Evolutionary conservation across 2,888 invertebrate species (phyloP).

Genomic region (Parascotia fuliginaria): DNA sequence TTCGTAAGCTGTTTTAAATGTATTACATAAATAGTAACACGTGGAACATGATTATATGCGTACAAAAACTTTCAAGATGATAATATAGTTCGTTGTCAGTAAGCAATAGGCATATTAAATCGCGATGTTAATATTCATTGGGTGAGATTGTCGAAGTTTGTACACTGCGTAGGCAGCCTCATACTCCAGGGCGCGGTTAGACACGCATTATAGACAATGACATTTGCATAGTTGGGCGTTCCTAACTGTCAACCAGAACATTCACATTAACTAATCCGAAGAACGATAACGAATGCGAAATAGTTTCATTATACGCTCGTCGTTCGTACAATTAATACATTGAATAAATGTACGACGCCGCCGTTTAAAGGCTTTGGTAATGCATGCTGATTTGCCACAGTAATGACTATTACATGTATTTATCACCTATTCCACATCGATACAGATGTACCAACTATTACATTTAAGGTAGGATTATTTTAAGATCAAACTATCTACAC

Average conservation of each 20-base stretch:
- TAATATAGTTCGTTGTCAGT: constrained; percentile 29
- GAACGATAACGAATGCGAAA: constrained; percentile 70
- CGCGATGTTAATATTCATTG: constrained; percentile 79
- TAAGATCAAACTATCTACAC: no score
- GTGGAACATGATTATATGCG: not conserved
- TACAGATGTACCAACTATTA: no score
- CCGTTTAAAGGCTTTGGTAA: constrained; percentile 9
- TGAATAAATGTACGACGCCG: constrained; percentile 30
- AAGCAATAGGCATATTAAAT: constrained; percentile 64
- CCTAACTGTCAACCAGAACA: constrained; percentile 80
- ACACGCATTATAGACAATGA: constrained; percentile 81
- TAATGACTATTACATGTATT: constrained; percentile 1
- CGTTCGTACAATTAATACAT: constrained; percentile 53
- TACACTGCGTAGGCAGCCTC: constrained; percentile 69
- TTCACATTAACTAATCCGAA: constrained; percentile 79
- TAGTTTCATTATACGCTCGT: constrained; percentile 63
- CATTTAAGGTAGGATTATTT: no score
- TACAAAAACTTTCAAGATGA: not conserved
- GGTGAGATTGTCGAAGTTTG: constrained; percentile 61
- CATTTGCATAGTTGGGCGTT: constrained; percentile 82
- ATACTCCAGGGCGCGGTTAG: constrained; percentile 67
- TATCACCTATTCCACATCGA: not conserved
- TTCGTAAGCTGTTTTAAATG: not conserved
- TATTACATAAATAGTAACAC: not conserved
- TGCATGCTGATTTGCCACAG: constrained; percentile 1